Percentiles rank a stretch among this genome's conserved stretches.
Conservation (phyloP, 2,888 invertebrate species). For the Sisyra terminalis region DNA sequence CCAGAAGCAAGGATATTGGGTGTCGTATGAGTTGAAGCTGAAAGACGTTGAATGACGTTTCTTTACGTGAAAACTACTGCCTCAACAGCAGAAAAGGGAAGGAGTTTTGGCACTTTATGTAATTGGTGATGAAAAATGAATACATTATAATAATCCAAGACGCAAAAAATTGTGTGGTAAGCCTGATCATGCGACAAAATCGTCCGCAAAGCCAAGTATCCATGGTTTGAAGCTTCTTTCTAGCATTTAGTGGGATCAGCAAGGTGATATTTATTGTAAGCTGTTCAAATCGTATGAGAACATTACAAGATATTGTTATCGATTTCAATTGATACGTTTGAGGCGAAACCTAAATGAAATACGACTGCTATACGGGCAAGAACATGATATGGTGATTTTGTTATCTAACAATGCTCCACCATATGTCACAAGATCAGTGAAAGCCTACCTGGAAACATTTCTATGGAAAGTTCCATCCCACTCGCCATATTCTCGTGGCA, state of each 20-base stretch:
- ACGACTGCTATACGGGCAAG: conserved; percentile 10
- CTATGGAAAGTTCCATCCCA: too few species aligned
- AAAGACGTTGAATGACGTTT: conserved; percentile 1
- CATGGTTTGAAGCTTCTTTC: conserved; percentile 13
- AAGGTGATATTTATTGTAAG: conserved; percentile 7
- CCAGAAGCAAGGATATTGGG: background rate
- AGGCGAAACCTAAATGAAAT: conserved; percentile 12
- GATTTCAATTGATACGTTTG: conserved; percentile 11
- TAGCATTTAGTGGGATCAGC: conserved; percentile 14
- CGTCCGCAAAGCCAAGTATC: conserved; percentile 14
- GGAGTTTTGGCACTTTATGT: conserved; percentile 6
- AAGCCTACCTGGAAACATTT: too few species aligned
- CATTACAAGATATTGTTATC: conserved; percentile 11
- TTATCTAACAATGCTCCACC: background rate
- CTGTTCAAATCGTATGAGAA: background rate
- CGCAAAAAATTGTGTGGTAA: conserved; percentile 13
- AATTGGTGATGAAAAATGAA: conserved; percentile 8
- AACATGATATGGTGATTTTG: conserved; percentile 6
- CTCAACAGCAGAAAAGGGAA: background rate
- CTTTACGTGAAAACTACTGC: conserved; percentile 1
- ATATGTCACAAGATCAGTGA: conserved; percentile 8
- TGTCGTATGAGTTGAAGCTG: background rate
- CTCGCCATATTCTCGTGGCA: too few species aligned
- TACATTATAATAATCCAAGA: conserved; percentile 6
- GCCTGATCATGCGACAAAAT: conserved; percentile 14